Evolutionary conservation across 2,888 invertebrate genomes (phyloP), one percentile per base, ranked within the genome.

Genomic region (Automeris io): DNA sequence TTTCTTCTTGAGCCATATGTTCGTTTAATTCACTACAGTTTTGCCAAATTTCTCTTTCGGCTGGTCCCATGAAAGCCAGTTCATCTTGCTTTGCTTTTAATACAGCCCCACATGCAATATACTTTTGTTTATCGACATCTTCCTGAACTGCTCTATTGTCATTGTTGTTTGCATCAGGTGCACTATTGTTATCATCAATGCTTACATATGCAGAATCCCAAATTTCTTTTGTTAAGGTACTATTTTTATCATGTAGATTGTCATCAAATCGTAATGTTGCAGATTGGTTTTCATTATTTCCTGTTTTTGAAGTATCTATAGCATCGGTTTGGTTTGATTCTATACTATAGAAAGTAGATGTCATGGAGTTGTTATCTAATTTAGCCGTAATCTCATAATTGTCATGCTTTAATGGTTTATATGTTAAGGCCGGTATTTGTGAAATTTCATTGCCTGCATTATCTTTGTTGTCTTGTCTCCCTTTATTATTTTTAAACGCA

Each of bases 201-300:
- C 88, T 88, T 49, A 88, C 82, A 49, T 88, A 88, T 7, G 88
- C 88, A 5, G 88, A 88, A 61, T 88, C 88, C 81, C 87, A 85
- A 43, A 72, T 71, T 45, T 88, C 87, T 69, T 74, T 83, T 52
- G 69, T 72, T 18, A 77, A 70, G 31, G 76, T 69, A 9, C 61
- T 48, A 50, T 72, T 64, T 46, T 56, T 55, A 12, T 61, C 51
- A 34, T 54, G 49, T 37, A 53, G 51, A 23, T 51, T 43, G 33
- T 32, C 47, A 42, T 56, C 66, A 39, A 46, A 58, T 47, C 55
- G 60, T 39, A 58, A 60, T 18, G 50, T 44, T 46, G 67, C 62
- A 16, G 48, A 58, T 33, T 60, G 54, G 47, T 49, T 57, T 9
- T 64, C 61, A 31, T 57, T 63, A 16, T 50, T 62, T 33, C 64